Conservation (phyloP, 2,113 vertebrate species). For the Tyto alba region DNA sequence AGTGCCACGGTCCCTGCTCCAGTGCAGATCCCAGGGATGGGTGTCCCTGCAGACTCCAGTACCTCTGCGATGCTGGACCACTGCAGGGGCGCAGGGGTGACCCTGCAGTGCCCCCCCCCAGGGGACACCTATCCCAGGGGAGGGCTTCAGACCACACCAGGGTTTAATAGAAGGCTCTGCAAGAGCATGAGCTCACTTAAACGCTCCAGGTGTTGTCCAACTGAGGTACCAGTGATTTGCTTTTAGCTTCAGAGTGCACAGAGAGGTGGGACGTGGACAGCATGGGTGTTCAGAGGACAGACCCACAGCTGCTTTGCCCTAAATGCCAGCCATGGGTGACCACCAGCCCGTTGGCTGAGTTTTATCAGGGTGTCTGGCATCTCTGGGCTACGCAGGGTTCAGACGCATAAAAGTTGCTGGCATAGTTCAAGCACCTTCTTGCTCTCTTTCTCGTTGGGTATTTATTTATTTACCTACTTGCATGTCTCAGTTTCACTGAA, state of each 20-base stretch:
- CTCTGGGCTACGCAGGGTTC: neutral
- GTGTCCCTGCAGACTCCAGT: fast-evolving
- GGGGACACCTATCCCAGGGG: neutral
- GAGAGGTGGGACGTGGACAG: neutral
- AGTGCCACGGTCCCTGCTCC: neutral
- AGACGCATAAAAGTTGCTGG: neutral
- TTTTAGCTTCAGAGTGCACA: neutral
- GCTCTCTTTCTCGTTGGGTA: neutral
- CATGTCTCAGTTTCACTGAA: neutral
- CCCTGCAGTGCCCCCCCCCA: neutral
- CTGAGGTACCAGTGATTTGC: neutral
- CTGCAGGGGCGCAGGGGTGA: neutral
- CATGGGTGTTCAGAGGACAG: neutral
- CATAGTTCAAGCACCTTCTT: neutral
- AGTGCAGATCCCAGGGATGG: neutral
- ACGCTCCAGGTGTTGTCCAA: neutral
- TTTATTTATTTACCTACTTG: neutral
- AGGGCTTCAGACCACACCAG: neutral
- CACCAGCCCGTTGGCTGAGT: neutral
- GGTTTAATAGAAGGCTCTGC: neutral
- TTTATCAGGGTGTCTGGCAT: too few relatives aligned
- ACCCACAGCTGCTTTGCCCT: neutral
- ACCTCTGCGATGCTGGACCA: too few relatives aligned
- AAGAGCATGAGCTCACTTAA: neutral
- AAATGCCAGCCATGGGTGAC: neutral